A percentile compares a stretch with the other conserved stretches of the same genome.
Conservation (phyloP, 2,888 invertebrate genomes). For the Diarsia brunnea region DNA sequence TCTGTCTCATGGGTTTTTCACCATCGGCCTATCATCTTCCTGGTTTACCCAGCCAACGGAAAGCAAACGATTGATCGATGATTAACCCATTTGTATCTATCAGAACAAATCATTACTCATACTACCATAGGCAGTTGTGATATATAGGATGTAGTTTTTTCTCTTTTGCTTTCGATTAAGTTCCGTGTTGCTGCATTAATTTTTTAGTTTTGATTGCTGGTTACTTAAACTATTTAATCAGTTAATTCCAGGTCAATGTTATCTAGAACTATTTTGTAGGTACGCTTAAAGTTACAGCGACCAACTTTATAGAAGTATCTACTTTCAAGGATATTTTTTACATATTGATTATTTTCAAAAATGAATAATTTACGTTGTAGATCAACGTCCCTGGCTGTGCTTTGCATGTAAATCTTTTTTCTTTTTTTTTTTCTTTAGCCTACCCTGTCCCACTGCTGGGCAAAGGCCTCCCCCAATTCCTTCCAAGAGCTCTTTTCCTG, state of each 20-base stretch:
- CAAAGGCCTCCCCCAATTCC: too few species aligned
- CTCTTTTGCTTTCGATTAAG: not conserved
- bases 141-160: conserved; percentile 19
- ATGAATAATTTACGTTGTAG: not conserved
- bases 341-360: not conserved
- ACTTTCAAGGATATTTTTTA: not conserved
- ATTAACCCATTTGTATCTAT: conserved; percentile 44
- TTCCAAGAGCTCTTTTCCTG: too few species aligned
- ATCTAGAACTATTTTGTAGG: not conserved
- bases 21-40: not conserved
- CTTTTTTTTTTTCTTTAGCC: too few species aligned
- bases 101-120: conserved; percentile 58
- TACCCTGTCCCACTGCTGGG: too few species aligned
- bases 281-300: not conserved
- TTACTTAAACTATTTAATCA: not conserved
- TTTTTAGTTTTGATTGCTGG: not conserved
- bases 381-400: not conserved
- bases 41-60: not conserved
- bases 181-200: not conserved
- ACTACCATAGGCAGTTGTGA: not conserved
- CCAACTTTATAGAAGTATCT: not conserved
- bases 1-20: not conserved
- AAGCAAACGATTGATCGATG: conserved; percentile 48
- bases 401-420: not conserved
- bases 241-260: not conserved